Percentiles rank a stretch among this genome's conserved stretches.
These are phyloP conservation scores for Mesopsocus fuscifrons DNA, from an alignment of 2,888 invertebrate species.

Conservation along the genomic window DNA sequence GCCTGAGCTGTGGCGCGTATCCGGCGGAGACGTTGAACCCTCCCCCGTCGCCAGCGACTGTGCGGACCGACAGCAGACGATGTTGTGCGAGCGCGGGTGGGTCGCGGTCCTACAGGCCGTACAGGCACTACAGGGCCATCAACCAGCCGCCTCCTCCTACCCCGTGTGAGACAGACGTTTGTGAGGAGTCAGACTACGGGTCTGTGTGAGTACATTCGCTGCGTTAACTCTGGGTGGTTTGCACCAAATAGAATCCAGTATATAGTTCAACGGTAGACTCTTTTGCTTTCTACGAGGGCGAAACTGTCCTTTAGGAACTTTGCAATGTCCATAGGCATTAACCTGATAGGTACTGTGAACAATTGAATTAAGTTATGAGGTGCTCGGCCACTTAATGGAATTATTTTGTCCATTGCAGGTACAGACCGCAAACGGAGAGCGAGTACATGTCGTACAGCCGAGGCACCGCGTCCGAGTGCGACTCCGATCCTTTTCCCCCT, in stretches of 20 bases:
- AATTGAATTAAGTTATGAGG: no score
- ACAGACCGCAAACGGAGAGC: constrained; percentile 25
- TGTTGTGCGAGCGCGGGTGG: constrained; percentile 29
- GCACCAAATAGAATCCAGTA: no score
- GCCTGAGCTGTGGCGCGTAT: constrained; percentile 40
- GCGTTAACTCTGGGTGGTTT: no score
- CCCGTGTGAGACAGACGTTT: constrained; percentile 86
- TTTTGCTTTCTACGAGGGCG: no score
- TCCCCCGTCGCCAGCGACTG: constrained; percentile 75
- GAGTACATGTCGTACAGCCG: constrained; percentile 18
- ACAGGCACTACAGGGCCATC: constrained; percentile 53
- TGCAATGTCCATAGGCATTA: no score
- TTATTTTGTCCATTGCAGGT: constrained; percentile 22
- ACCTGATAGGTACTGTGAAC: no score
- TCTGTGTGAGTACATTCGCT: no score
- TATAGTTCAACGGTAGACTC: no score
- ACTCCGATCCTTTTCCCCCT: constrained; percentile 35
- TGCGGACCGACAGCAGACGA: constrained; percentile 29
- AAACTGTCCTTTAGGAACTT: no score
- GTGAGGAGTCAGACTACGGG: constrained; percentile 70
- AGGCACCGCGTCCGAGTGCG: constrained; percentile 26
- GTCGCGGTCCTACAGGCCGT: constrained; percentile 46
- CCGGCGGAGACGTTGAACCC: constrained; percentile 79
- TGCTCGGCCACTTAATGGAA: no score
- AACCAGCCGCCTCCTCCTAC: constrained; percentile 84